These are phyloP conservation scores for Herpailurus yagouaroundi DNA, from an alignment of 2,113 vertebrate genomes.

Conservation along the genomic window DNA sequence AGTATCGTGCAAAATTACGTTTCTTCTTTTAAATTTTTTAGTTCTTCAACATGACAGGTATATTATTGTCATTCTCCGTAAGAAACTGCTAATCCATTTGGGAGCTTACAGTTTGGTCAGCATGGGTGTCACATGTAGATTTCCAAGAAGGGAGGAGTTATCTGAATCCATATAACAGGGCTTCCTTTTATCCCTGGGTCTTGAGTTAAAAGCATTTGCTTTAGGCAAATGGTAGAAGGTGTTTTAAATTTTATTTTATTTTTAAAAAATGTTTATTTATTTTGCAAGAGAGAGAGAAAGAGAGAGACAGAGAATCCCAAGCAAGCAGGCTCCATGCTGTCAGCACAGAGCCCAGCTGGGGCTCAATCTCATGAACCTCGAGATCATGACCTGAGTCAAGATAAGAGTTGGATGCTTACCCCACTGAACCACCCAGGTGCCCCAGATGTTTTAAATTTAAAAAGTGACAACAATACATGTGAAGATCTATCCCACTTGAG, in stretches of 20 bases:
- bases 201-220: not conserved
- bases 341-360: too few relatives aligned
- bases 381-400: too few relatives aligned
- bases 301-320: too few relatives aligned
- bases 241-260: not conserved
- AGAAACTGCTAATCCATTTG: not conserved
- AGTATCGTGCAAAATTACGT: not conserved
- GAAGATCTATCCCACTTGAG: not conserved
- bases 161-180: not conserved
- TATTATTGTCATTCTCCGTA: not conserved
- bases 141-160: not conserved
- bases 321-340: too few relatives aligned
- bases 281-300: too few relatives aligned
- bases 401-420: too few relatives aligned
- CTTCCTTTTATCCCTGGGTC: not conserved
- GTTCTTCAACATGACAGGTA: not conserved
- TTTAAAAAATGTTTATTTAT: too few relatives aligned
- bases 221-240: not conserved
- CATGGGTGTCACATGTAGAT: not conserved
- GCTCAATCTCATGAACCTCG: too few relatives aligned
- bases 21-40: constrained; percentile 31
- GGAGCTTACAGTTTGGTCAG: not conserved
- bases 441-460: constrained; percentile 20
- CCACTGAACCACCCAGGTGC: too few relatives aligned
- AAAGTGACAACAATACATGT: not conserved